These are phyloP conservation scores for Haliclona indistincta DNA, from an alignment of 37 sponge, comb jelly and placozoan genomes.

Conservation along the genomic window DNA sequence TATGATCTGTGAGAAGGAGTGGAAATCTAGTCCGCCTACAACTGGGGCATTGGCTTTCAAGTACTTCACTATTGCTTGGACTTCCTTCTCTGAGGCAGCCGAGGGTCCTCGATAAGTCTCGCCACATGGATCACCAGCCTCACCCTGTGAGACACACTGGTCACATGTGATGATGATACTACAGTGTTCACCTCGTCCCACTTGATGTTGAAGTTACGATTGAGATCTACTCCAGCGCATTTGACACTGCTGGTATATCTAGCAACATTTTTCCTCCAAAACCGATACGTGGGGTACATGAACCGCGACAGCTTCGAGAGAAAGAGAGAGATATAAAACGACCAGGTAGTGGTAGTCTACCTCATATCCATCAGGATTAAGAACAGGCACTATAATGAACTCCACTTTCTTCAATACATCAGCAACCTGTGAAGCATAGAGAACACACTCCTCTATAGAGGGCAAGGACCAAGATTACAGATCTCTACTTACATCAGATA, in stretches of 20 bases:
- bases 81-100: constrained; percentile 60
- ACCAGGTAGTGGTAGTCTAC: constrained; percentile 25
- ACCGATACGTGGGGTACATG: constrained; percentile 64
- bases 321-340: background rate
- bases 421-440: constrained; percentile 22
- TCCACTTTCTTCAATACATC: constrained; percentile 41
- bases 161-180: background rate
- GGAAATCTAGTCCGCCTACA: constrained; percentile 68
- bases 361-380: constrained; percentile 83
- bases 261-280: constrained; percentile 76
- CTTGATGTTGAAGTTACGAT: constrained; percentile 66
- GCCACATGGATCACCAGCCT: constrained; percentile 47
- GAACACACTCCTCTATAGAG: background rate
- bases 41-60: constrained; percentile 33
- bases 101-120: constrained; percentile 25
- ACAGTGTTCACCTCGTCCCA: constrained; percentile 48
- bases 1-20: constrained; percentile 69
- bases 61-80: constrained; percentile 44
- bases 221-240: constrained; percentile 79
- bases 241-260: background rate
- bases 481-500: constrained; percentile 3
- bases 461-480: background rate
- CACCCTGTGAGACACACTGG: background rate
- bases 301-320: constrained; percentile 59
- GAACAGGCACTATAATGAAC: constrained; percentile 73